A percentile compares a stretch with the other conserved stretches of the same genome.
These are phyloP conservation scores for Vireo altiloquus DNA, from an alignment of 2,113 vertebrate species.

Conservation along the genomic window DNA sequence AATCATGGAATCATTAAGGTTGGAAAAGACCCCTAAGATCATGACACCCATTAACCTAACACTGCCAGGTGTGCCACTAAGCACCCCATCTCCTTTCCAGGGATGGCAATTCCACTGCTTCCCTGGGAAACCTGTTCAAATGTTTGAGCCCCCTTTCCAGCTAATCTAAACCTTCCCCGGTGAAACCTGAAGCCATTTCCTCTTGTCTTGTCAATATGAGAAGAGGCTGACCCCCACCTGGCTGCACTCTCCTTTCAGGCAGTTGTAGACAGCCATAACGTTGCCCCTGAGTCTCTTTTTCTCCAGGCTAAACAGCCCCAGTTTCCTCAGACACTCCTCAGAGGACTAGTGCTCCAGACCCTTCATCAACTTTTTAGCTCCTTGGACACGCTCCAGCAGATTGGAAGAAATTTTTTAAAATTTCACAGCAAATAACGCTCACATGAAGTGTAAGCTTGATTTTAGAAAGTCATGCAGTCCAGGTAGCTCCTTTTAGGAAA, in stretches of 20 bases:
- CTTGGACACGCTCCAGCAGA: not conserved
- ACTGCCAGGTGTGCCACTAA: not conserved
- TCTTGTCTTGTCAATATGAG: not conserved
- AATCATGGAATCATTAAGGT: no score
- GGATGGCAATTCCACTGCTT: not conserved
- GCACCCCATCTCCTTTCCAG: not conserved
- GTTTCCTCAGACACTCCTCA: not conserved
- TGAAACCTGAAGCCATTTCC: not conserved
- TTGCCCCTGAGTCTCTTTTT: not conserved
- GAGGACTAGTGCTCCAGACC: not conserved
- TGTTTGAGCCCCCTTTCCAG: not conserved
- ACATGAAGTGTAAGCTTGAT: not conserved
- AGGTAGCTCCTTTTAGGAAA: not conserved
- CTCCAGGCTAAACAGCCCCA: not conserved
- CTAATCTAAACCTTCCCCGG: not conserved
- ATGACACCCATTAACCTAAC: not conserved
- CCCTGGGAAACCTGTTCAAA: not conserved
- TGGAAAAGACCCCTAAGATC: not conserved
- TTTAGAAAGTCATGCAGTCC: not conserved
- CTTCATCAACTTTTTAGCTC: not conserved
- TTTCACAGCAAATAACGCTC: not conserved
- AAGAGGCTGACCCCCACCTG: fast-evolving
- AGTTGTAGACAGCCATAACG: no score
- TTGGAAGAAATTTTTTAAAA: not conserved
- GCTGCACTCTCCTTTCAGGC: not conserved